These are phyloP conservation scores for Muscidifurax raptorellus DNA, from an alignment of 1,140 invertebrate species.

Conservation along the genomic window DNA sequence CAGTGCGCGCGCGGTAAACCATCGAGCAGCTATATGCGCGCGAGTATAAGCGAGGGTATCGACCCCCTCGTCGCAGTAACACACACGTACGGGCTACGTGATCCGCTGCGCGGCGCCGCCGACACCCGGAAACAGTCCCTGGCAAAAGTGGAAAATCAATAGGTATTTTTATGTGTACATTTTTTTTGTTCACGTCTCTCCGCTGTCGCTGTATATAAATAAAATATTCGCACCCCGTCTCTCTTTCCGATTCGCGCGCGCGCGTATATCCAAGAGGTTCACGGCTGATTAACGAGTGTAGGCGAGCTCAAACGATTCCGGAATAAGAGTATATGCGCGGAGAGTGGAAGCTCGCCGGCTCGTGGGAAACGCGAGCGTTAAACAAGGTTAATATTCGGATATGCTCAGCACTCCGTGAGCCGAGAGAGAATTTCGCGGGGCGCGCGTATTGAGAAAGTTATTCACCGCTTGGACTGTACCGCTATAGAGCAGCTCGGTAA, in stretches of 20 bases:
- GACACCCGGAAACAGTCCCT: slow-evolving; percentile 30
- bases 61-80: slow-evolving; percentile 26
- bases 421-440: too few species aligned
- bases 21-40: background rate
- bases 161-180: slow-evolving; percentile 24
- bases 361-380: background rate
- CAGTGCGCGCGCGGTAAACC: background rate
- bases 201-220: background rate
- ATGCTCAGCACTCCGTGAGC: too few species aligned
- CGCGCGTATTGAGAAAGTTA: background rate
- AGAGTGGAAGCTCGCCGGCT: too few species aligned
- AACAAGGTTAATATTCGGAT: background rate
- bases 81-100: background rate
- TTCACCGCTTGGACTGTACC: background rate
- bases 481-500: background rate
- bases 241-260: background rate
- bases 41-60: slow-evolving; percentile 37
- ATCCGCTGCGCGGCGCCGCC: background rate
- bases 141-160: slow-evolving; percentile 49
- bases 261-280: background rate
- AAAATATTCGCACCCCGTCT: background rate
- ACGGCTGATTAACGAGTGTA: background rate
- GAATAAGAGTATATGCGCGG: background rate
- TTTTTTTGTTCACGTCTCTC: background rate
- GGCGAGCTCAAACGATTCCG: background rate